A percentile compares a stretch with the other conserved stretches of the same genome.
These are phyloP conservation scores for Drosophila burlai DNA, from an alignment of 1,140 invertebrate species.

Conservation along the genomic window DNA sequence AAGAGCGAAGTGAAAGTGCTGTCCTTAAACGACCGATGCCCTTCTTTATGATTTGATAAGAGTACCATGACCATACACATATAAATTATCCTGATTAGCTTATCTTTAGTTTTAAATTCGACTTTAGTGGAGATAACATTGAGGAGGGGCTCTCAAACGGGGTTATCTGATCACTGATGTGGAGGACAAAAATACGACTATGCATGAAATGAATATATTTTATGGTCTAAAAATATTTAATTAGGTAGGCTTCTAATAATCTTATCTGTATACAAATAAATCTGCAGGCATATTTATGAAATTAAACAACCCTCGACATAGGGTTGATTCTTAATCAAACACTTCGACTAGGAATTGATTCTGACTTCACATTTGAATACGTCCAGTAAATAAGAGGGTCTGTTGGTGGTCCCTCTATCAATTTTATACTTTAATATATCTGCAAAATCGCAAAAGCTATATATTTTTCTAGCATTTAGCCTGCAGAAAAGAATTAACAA, in stretches of 20 bases:
- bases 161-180: background rate
- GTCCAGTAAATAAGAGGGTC: background rate
- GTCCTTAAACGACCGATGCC: conserved; percentile 6
- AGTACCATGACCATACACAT: background rate
- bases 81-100: conserved; percentile 39
- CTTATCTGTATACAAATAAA: background rate
- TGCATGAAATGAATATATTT: background rate
- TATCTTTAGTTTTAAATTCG: conserved; percentile 20
- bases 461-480: no score
- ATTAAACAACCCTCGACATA: no score
- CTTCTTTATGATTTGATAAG: conserved; percentile 26
- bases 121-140: background rate
- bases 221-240: background rate
- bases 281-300: no score
- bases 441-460: no score
- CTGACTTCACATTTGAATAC: background rate
- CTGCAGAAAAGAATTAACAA: background rate
- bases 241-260: background rate
- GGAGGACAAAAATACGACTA: background rate
- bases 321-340: background rate
- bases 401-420: no score
- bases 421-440: no score
- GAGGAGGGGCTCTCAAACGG: background rate
- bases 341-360: background rate
- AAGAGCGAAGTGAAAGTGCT: conserved; percentile 36